phyloP scores from a whole-genome alignment of 2,113 vertebrate genomes.

The Actinemys pallida region DNA sequence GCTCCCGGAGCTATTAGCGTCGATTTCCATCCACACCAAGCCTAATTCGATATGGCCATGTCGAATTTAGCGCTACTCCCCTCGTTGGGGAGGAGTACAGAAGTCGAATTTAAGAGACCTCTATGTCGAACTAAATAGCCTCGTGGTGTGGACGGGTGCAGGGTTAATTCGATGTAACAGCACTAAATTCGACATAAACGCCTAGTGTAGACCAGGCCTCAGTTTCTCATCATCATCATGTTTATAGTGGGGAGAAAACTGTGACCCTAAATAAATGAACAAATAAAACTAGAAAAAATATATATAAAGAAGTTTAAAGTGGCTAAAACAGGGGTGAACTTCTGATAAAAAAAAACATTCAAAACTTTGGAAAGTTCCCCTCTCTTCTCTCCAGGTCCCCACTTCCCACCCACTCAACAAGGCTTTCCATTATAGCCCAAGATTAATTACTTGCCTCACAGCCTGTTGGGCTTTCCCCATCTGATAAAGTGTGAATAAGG shows the following conservation, averaged over 20 bases:
- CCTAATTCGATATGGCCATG: too few relatives aligned
- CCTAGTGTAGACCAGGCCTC: neutral
- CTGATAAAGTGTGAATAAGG: slow-evolving; percentile 76
- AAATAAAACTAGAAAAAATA: slow-evolving; percentile 35
- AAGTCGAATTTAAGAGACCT: too few relatives aligned
- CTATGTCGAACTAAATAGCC: too few relatives aligned
- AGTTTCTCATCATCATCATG: neutral
- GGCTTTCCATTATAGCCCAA: slow-evolving; percentile 42
- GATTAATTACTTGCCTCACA: slow-evolving; percentile 71
- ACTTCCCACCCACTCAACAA: slow-evolving; percentile 28
- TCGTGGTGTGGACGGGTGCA: too few relatives aligned
- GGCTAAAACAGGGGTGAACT: slow-evolving; percentile 16
- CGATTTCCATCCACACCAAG: too few relatives aligned
- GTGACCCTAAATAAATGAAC: slow-evolving; percentile 67
- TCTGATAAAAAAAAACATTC: slow-evolving; percentile 25
- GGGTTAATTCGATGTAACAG: too few relatives aligned
- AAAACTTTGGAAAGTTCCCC: neutral
- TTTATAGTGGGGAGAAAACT: slow-evolving; percentile 69
- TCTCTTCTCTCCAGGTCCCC: slow-evolving; percentile 30
- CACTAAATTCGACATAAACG: too few relatives aligned
- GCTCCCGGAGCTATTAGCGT: too few relatives aligned
- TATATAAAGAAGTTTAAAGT: slow-evolving; percentile 5
- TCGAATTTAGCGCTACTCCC: too few relatives aligned
- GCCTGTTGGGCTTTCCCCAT: slow-evolving; percentile 74
- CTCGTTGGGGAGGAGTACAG: too few relatives aligned